Percentiles rank a stretch among this genome's conserved stretches.
Conservation (phyloP, 92 coral and sea anemone genomes). For the Parazoanthus atlanticus region DNA sequence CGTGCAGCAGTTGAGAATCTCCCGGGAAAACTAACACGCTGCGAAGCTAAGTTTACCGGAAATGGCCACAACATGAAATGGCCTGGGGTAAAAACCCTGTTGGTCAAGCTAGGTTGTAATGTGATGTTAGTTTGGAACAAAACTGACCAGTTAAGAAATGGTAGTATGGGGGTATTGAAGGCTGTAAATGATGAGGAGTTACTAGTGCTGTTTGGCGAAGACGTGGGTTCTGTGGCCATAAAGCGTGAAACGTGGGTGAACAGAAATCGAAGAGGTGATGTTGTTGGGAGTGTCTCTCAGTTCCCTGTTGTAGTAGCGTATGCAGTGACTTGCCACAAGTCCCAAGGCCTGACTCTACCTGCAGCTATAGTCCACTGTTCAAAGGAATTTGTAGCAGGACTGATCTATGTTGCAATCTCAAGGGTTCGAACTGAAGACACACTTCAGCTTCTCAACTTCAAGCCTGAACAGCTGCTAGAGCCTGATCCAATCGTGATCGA, state of each 20-base stretch:
- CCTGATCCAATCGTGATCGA: not conserved
- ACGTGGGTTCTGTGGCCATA: conserved; percentile 5
- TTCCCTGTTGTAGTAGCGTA: not conserved
- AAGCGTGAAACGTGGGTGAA: conserved; percentile 9
- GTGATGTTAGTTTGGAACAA: conserved; percentile 30
- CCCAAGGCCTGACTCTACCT: not conserved
- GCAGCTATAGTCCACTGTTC: conserved; percentile 1
- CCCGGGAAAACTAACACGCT: not conserved
- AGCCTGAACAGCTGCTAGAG: not conserved
- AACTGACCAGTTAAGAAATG: not conserved
- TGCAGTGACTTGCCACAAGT: conserved; percentile 13
- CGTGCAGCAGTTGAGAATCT: not conserved
- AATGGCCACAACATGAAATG: conserved; percentile 13
- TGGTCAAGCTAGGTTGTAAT: conserved; percentile 22
- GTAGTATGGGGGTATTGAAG: not conserved
- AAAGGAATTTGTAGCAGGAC: not conserved
- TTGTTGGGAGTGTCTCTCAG: not conserved
- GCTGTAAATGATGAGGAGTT: not conserved
- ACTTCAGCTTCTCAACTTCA: not conserved
- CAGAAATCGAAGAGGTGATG: not conserved
- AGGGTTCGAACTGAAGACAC: not conserved
- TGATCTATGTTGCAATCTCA: not conserved
- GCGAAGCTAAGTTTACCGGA: conserved; percentile 26
- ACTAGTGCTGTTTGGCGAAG: not conserved
- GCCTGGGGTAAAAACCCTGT: conserved; percentile 1